Base-by-base conservation (phyloP, 2,888 invertebrate species). In the Limnephilus lunatus region DNA sequence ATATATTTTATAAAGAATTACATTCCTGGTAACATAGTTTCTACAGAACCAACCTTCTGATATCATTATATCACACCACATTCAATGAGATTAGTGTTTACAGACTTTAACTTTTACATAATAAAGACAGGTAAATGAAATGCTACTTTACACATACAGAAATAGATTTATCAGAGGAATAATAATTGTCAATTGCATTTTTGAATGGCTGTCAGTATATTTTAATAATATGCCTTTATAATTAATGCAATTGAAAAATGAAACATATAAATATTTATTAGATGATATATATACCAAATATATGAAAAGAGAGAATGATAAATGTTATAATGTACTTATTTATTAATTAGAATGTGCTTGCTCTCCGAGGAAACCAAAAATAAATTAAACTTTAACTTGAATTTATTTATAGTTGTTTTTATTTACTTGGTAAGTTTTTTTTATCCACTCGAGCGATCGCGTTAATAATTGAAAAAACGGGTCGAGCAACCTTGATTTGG, bases 141-240 rank as follows among this genome's bases (percentile, higher is more conserved):
- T 25, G 25, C 68, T 68, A 68, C 25, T 68, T 68, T 68, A 11
- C 25, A 68, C 25, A 68, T 68, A 25, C 25, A 68, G 25, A 68
- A 68, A 68, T 68, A 68, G 25, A 68, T 68, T 68, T 68, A n/a
- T 68, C 25, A 68, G 68, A 68, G 68, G 25, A 68, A 48, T 48
- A 48, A 48, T 48, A 48, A 9, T 68, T 68, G 68, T 68, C 68
- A 68, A 68, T 68, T 68, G 68, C 25, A 25, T 68, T 68, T 68
- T 68, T 68, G 7, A 68, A 68, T 25, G 68, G 25, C 68, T 25
- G 68, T 68, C 68, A 25, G 68, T 68, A 68, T 68, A 68, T 68
- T 68, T 68, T 68, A 68, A 68, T 68, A 68, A 68, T 68, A 68
- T 68, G 68, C 68, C 68, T 68, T 68, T 68, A 68, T 68, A 68